Percentiles rank a stretch among this genome's conserved stretches.
These are phyloP conservation scores for Dicrurus megarhynchus DNA, from an alignment of 2,113 vertebrate genomes.

Conservation along the genomic window DNA sequence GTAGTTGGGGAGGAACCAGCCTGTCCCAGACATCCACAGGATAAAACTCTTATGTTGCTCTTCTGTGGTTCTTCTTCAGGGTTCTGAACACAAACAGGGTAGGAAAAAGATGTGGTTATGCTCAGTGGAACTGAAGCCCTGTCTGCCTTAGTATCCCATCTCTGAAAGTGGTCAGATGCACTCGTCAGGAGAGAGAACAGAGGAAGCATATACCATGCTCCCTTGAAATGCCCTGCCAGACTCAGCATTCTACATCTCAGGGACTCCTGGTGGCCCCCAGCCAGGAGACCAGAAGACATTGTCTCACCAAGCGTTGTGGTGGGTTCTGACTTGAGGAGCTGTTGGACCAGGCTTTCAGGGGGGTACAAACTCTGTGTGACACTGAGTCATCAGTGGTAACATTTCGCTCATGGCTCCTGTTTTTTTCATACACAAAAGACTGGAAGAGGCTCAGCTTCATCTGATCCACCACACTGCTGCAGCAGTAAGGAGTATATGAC, in stretches of 20 bases:
- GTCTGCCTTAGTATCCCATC: background rate
- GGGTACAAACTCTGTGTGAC: background rate
- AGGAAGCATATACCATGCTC: background rate
- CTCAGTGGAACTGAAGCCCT: background rate
- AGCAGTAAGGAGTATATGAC: background rate
- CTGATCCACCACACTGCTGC: background rate
- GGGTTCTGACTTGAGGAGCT: background rate
- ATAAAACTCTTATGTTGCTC: background rate
- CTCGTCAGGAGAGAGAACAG: background rate
- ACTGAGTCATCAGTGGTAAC: background rate
- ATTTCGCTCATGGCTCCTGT: accelerated
- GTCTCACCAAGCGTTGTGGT: background rate
- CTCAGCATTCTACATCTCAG: background rate
- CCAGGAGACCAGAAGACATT: background rate
- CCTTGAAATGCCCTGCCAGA: background rate
- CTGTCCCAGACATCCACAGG: background rate
- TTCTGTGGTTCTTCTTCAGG: background rate
- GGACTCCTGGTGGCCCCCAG: background rate
- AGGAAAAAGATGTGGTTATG: background rate
- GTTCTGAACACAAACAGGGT: background rate
- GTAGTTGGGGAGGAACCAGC: background rate
- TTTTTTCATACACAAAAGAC: background rate
- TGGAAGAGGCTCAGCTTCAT: background rate
- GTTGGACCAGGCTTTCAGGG: background rate
- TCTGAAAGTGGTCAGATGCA: background rate